Conservation (phyloP, 2,113 vertebrate species). For the Pseudopodoces humilis region DNA sequence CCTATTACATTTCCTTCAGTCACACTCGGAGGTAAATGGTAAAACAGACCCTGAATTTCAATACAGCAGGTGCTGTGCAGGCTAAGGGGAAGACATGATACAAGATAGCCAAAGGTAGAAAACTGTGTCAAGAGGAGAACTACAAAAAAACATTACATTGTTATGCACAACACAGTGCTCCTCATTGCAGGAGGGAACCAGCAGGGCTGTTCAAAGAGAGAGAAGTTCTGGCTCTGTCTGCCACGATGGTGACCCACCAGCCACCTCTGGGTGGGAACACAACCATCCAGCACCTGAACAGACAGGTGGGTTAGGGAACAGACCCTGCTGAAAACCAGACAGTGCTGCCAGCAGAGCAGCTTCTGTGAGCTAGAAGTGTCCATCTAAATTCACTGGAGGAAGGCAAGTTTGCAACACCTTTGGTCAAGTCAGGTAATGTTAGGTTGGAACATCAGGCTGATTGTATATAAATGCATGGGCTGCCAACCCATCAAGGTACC, state of each 20-base stretch:
- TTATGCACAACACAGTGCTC: background rate
- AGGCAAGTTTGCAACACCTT: background rate
- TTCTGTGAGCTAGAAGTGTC: background rate
- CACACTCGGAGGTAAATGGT: background rate
- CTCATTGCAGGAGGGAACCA: background rate
- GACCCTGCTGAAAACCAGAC: background rate
- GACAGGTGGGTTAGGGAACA: background rate
- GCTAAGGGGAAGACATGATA: background rate
- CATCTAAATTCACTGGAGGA: background rate
- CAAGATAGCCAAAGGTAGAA: background rate
- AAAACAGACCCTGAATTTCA: background rate
- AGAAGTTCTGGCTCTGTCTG: background rate
- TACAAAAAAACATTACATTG: background rate
- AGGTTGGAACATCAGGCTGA: background rate
- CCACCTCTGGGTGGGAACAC: background rate
- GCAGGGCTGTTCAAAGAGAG: background rate
- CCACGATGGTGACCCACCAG: fast-evolving
- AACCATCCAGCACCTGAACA: background rate
- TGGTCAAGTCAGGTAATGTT: background rate
- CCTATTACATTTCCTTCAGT: background rate
- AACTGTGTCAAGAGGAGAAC: background rate
- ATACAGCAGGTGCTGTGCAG: background rate
- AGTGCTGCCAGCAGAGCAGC: background rate
- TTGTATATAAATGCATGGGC: background rate
- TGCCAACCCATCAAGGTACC: background rate